phyloP scores from a whole-genome alignment of 2,113 vertebrate genomes.

The Petromus typicus region DNA sequence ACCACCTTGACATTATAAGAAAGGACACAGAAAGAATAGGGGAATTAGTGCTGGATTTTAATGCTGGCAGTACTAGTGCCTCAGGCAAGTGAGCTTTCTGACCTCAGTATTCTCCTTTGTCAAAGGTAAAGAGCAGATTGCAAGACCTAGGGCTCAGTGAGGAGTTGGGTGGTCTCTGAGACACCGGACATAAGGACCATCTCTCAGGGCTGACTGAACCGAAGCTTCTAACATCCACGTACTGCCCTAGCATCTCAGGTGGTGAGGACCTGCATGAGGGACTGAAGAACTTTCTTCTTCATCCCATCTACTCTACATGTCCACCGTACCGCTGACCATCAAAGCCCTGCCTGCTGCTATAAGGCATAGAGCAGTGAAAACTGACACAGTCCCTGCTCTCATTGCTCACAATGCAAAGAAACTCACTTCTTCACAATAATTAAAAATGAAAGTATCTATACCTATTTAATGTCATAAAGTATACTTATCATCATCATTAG shows the following conservation, averaged over 20 bases:
- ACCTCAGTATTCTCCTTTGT: not conserved
- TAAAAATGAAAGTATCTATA: not conserved
- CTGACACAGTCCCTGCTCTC: not conserved
- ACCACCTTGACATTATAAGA: not conserved
- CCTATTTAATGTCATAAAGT: not conserved
- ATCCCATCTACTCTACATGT: accelerated
- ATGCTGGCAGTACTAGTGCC: not conserved
- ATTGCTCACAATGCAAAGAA: not conserved
- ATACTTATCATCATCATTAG: not conserved
- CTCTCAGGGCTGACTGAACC: not conserved
- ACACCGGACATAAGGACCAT: not conserved
- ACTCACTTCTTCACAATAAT: not conserved
- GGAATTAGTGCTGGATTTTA: not conserved
- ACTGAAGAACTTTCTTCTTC: not conserved
- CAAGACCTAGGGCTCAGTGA: not conserved
- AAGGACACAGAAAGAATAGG: not conserved
- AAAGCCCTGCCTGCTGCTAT: not conserved
- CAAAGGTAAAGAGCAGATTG: not conserved
- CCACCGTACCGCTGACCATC: accelerated
- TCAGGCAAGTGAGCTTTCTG: not conserved
- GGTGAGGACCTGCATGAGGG: accelerated
- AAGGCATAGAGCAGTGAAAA: not conserved
- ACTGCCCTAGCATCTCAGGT: not conserved
- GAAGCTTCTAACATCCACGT: accelerated
- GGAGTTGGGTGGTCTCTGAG: not conserved